phyloP scores from a whole-genome alignment of 92 coral and sea anemone genomes.

The Virgularia gustaviana region DNA sequence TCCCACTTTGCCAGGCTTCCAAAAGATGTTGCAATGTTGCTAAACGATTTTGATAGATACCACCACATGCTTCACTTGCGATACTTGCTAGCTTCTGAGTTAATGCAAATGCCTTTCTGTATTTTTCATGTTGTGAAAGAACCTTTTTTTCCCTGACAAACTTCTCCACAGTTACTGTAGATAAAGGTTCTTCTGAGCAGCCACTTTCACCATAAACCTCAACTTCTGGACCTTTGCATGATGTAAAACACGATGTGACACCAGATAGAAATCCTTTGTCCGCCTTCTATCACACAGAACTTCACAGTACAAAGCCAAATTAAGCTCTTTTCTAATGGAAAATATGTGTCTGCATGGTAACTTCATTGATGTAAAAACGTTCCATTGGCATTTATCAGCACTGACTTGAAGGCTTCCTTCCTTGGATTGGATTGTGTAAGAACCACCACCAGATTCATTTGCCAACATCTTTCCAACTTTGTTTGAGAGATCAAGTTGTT shows the following conservation, averaged over 20 bases:
- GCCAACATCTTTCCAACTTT: slow-evolving; percentile 3
- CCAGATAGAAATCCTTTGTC: slow-evolving; percentile 27
- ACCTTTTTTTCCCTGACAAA: neutral
- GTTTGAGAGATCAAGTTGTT: slow-evolving; percentile 17
- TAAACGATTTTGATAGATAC: slow-evolving; percentile 7
- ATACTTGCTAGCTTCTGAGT: slow-evolving; percentile 42
- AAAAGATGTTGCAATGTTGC: slow-evolving; percentile 13
- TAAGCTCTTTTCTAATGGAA: slow-evolving; percentile 31
- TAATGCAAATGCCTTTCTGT: slow-evolving; percentile 36
- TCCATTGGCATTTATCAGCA: slow-evolving; percentile 30
- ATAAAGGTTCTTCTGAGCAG: neutral
- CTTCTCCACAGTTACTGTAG: slow-evolving; percentile 1
- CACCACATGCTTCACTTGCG: slow-evolving; percentile 38
- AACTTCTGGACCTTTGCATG: neutral
- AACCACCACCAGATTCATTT: neutral
- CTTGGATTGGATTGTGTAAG: neutral
- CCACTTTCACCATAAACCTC: neutral
- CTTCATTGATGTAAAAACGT: slow-evolving; percentile 35
- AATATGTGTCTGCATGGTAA: slow-evolving; percentile 47
- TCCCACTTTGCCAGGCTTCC: slow-evolving; percentile 34
- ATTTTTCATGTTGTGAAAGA: slow-evolving; percentile 42
- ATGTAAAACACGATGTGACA: slow-evolving; percentile 37
- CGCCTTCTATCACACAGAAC: slow-evolving; percentile 36
- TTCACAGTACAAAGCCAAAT: neutral
- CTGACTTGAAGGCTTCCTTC: slow-evolving; percentile 2